These are phyloP conservation scores for Philereme transversata DNA, from an alignment of 2,888 invertebrate genomes.

Conservation along the genomic window DNA sequence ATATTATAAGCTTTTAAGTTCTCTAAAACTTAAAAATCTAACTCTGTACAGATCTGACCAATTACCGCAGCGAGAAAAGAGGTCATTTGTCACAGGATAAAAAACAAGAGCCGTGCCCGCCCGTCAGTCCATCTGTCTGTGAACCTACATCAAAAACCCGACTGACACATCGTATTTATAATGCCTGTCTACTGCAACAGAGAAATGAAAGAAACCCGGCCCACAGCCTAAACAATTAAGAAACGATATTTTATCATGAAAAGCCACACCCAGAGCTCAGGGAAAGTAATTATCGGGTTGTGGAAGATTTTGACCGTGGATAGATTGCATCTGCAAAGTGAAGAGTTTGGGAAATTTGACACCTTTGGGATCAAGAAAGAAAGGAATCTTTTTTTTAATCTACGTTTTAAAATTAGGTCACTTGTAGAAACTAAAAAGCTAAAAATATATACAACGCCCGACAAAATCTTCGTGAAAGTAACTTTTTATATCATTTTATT, in stretches of 20 bases:
- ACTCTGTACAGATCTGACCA: slow-evolving; percentile 60
- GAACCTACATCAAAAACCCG: slow-evolving; percentile 71
- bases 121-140: slow-evolving; percentile 73
- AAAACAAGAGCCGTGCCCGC: slow-evolving; percentile 60
- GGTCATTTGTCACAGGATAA: slow-evolving; percentile 72
- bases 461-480: too few relatives aligned
- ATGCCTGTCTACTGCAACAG: slow-evolving; percentile 51
- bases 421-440: too few relatives aligned
- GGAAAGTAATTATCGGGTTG: slow-evolving; percentile 15
- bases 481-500: too few relatives aligned
- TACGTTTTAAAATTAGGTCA: too few relatives aligned
- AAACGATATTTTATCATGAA: slow-evolving; percentile 36
- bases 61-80: slow-evolving; percentile 63
- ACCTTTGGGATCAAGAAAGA: neutral
- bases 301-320: slow-evolving; percentile 2
- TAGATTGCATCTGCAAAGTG: slow-evolving; percentile 1
- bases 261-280: slow-evolving; percentile 8
- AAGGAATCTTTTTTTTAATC: too few relatives aligned
- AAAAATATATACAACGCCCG: too few relatives aligned
- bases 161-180: slow-evolving; percentile 72
- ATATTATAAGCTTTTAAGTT: too few relatives aligned
- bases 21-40: too few relatives aligned
- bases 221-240: slow-evolving; percentile 38
- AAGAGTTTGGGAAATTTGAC: neutral
- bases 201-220: slow-evolving; percentile 38